phyloP scores from a whole-genome alignment of 2,888 invertebrate genomes.

The Ryuthela nishihirai region DNA sequence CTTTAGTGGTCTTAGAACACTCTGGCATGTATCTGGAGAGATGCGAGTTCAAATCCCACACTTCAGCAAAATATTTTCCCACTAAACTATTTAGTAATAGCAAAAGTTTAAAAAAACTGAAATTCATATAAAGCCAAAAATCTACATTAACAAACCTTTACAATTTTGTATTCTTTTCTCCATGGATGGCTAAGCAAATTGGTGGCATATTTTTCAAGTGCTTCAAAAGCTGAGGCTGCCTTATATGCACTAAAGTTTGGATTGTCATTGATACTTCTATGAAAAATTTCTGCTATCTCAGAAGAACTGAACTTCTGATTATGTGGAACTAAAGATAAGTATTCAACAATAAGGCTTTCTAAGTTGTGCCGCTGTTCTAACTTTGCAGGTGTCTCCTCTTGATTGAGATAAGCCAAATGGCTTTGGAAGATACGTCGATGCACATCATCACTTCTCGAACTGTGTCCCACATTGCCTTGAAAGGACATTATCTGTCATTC shows the following conservation, averaged over 20 bases:
- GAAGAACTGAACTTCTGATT: slow-evolving; percentile 36
- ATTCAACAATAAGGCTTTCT: slow-evolving; percentile 40
- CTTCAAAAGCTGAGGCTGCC: slow-evolving; percentile 77
- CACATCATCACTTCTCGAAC: slow-evolving; percentile 25
- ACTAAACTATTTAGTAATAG: too few relatives aligned
- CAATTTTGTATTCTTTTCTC: slow-evolving; percentile 76
- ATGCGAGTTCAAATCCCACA: too few relatives aligned
- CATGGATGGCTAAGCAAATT: slow-evolving; percentile 82
- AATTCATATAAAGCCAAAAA: too few relatives aligned
- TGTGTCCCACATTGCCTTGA: slow-evolving; percentile 29
- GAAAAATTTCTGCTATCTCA: slow-evolving; percentile 38
- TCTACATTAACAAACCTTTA: too few relatives aligned
- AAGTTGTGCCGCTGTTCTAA: slow-evolving; percentile 37
- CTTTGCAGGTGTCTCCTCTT: slow-evolving; percentile 41
- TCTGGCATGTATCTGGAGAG: too few relatives aligned
- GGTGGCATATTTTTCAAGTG: slow-evolving; percentile 77
- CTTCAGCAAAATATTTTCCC: neutral
- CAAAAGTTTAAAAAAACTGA: too few relatives aligned
- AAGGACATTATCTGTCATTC: slow-evolving; percentile 30
- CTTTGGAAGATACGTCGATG: slow-evolving; percentile 33
- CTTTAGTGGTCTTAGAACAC: too few relatives aligned
- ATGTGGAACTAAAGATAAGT: slow-evolving; percentile 39
- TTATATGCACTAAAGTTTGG: slow-evolving; percentile 72
- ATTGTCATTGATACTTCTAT: slow-evolving; percentile 32
- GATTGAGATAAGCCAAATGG: slow-evolving; percentile 41